phyloP scores from a whole-genome alignment of 1,140 invertebrate species.

The Phymastichus coffea region DNA sequence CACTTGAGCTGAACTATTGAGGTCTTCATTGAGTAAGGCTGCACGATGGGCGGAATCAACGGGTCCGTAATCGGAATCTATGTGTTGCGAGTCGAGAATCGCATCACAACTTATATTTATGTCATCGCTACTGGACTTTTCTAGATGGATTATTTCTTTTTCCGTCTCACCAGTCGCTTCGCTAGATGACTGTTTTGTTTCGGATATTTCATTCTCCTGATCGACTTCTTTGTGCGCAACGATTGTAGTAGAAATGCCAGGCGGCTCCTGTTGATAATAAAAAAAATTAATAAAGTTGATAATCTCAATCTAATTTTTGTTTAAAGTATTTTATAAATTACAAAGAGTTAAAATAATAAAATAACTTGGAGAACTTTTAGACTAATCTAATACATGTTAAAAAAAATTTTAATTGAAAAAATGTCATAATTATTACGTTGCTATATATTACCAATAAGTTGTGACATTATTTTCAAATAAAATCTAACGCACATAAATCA shows the following conservation, averaged over 20 bases:
- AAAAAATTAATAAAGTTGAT: no score
- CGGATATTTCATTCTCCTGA: slow-evolving; percentile 14
- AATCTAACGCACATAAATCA: no score
- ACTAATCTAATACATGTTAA: no score
- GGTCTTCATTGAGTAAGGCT: neutral
- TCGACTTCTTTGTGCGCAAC: slow-evolving; percentile 18
- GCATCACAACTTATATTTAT: neutral
- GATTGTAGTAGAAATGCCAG: neutral
- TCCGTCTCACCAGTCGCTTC: slow-evolving; percentile 26
- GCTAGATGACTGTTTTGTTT: slow-evolving; percentile 24
- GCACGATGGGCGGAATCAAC: neutral
- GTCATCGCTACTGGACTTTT: slow-evolving; percentile 17
- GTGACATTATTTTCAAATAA: no score
- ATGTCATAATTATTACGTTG: no score
- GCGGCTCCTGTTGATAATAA: no score
- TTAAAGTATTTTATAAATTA: no score
- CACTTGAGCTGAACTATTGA: neutral
- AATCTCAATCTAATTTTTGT: no score
- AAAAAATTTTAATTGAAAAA: no score
- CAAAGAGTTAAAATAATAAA: no score
- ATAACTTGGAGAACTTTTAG: no score
- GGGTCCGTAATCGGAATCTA: neutral
- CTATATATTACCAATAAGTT: no score
- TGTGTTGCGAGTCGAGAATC: neutral
- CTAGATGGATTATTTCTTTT: slow-evolving; percentile 17